phyloP scores from a whole-genome alignment of 2,113 vertebrate genomes.

The Rhynchomys soricoides region DNA sequence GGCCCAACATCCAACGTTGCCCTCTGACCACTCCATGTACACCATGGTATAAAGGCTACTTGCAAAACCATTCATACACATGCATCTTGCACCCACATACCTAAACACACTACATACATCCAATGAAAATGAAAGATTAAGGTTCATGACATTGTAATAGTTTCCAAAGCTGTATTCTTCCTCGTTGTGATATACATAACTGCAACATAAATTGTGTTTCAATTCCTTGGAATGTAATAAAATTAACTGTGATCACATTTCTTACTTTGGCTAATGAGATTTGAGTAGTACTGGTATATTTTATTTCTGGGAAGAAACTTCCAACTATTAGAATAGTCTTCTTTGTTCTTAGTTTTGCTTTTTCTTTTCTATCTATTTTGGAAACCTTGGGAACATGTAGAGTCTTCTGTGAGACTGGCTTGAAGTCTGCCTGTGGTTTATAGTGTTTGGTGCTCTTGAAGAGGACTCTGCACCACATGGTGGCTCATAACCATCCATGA shows the following conservation, averaged over 20 bases:
- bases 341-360: not conserved
- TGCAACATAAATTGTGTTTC: not conserved
- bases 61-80: not conserved
- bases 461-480: not conserved
- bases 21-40: not conserved
- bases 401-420: not conserved
- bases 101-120: not conserved
- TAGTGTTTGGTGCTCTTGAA: not conserved
- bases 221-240: not conserved
- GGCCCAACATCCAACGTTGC: not conserved
- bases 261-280: not conserved
- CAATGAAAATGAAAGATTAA: not conserved
- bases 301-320: not conserved
- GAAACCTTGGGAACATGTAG: not conserved
- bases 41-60: not conserved
- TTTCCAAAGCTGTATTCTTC: not conserved
- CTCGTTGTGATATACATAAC: not conserved
- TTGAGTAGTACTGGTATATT: not conserved
- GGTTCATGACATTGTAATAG: rapidly evolving
- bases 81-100: not conserved
- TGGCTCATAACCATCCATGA: not conserved
- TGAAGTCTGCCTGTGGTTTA: not conserved
- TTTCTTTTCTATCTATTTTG: not conserved
- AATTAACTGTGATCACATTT: not conserved
- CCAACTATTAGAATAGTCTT: not conserved